Conservation (phyloP, 2,888 invertebrate species). For the Cactoblastis cactorum region DNA sequence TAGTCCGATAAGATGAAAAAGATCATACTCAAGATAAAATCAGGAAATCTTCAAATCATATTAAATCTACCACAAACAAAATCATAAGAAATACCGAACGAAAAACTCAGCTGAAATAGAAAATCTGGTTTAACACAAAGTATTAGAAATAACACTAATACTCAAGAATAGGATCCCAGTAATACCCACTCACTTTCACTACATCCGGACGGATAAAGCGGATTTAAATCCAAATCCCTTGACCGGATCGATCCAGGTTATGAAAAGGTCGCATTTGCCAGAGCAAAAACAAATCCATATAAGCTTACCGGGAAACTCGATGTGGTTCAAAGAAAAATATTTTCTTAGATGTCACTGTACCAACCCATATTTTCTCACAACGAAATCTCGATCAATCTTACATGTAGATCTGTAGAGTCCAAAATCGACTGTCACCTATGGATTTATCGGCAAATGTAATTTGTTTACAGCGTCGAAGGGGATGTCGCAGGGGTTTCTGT, state of each 20-base stretch:
- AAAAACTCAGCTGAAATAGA: not conserved
- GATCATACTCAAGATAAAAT: too few relatives aligned
- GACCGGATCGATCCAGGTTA: slow-evolving; percentile 65
- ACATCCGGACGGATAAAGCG: slow-evolving; percentile 37
- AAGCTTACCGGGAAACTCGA: slow-evolving; percentile 61
- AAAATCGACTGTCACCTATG: slow-evolving; percentile 16
- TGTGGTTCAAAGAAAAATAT: slow-evolving; percentile 60
- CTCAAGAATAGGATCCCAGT: slow-evolving; percentile 12
- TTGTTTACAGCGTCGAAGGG: slow-evolving; percentile 40
- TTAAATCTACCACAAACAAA: not conserved
- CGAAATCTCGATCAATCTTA: slow-evolving; percentile 24
- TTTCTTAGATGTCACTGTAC: slow-evolving; percentile 59
- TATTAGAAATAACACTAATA: slow-evolving; percentile 1
- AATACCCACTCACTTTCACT: slow-evolving; percentile 25
- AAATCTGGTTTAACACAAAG: not conserved
- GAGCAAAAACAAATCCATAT: slow-evolving; percentile 55
- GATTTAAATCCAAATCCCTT: slow-evolving; percentile 58
- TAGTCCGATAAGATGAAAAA: too few relatives aligned
- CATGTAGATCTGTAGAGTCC: slow-evolving; percentile 27
- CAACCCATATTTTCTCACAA: slow-evolving; percentile 27
- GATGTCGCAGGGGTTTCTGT: slow-evolving; percentile 56
- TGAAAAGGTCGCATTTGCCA: slow-evolving; percentile 62
- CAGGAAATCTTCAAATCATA: too few relatives aligned
- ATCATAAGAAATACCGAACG: too few relatives aligned
- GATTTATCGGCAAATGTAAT: not conserved